Evolutionary conservation across 2,888 invertebrate species (phyloP).

Genomic region (Apamea epomidion): DNA sequence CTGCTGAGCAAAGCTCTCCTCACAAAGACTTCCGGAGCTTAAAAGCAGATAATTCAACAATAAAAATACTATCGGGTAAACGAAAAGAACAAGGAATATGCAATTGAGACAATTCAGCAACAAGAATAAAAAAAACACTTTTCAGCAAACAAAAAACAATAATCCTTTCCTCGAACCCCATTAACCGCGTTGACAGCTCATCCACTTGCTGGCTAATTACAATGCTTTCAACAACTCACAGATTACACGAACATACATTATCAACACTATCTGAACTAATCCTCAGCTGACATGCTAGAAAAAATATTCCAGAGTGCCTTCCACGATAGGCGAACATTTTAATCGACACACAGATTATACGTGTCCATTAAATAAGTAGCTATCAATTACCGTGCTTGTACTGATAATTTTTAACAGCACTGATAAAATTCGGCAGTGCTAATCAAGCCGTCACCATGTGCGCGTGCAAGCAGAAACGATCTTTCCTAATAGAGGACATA

Average conservation of each 20-base stretch:
- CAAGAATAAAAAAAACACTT: background rate
- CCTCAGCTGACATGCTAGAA: conserved; percentile 65
- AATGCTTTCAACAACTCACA: conserved; percentile 71
- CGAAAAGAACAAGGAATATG: background rate
- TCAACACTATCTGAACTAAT: conserved; percentile 66
- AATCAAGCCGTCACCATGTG: conserved; percentile 82
- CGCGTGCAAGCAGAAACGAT: conserved; percentile 86
- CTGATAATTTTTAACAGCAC: conserved; percentile 77
- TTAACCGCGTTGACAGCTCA: conserved; percentile 59
- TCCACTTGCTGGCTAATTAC: conserved; percentile 65
- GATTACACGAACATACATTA: conserved; percentile 65
- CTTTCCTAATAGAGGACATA: conserved; percentile 86
- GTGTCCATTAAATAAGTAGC: conserved; percentile 88
- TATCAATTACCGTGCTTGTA: conserved; percentile 85
- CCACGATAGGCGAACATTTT: conserved; percentile 66
- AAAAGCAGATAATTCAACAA: background rate
- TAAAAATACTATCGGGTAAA: background rate
- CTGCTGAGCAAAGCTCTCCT: background rate
- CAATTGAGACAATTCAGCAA: background rate
- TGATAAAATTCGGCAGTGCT: conserved; percentile 86
- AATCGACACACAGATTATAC: conserved; percentile 81
- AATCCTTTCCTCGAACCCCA: conserved; percentile 46
- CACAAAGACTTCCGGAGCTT: background rate
- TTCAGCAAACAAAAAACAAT: conserved; percentile 40
- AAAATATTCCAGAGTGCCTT: conserved; percentile 68